phyloP scores from a whole-genome alignment of 2,113 vertebrate species.

The human (Homo sapiens) region DNA sequence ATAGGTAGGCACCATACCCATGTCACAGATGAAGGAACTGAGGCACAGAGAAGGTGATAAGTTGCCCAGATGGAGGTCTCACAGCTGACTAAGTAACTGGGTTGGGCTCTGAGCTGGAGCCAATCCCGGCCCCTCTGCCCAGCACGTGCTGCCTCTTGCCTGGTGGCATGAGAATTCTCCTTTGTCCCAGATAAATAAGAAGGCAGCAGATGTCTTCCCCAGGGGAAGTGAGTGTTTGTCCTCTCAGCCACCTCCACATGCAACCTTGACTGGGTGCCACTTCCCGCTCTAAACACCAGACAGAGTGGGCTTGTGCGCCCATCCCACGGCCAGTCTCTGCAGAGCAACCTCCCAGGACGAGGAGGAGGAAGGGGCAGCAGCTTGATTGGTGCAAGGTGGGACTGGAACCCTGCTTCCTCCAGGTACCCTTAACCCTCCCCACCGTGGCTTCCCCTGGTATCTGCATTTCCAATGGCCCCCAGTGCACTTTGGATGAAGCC shows the following conservation, averaged over 20 bases:
- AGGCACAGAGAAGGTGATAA: neutral
- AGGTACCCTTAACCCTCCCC: neutral
- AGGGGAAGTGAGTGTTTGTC: neutral
- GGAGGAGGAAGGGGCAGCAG: neutral
- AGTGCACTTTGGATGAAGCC: too few species aligned
- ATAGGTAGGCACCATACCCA: neutral
- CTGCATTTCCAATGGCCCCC: accelerated
- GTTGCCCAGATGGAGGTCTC: neutral
- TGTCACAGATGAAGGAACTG: neutral
- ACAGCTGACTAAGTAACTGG: neutral
- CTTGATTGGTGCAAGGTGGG: neutral
- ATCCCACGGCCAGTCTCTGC: neutral
- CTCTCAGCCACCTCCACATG: neutral
- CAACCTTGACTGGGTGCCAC: neutral
- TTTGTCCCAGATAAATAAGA: neutral
- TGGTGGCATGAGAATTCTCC: neutral
- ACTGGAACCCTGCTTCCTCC: neutral
- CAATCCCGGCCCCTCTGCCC: neutral
- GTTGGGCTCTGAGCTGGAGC: neutral
- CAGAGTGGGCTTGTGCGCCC: accelerated
- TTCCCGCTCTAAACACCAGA: neutral
- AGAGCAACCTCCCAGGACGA: neutral
- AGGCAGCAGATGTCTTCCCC: neutral
- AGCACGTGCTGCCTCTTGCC: neutral
- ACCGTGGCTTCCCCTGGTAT: neutral